Evolutionary conservation across 2,888 invertebrate species (phyloP).

Genomic region (Catocala nupta): DNA sequence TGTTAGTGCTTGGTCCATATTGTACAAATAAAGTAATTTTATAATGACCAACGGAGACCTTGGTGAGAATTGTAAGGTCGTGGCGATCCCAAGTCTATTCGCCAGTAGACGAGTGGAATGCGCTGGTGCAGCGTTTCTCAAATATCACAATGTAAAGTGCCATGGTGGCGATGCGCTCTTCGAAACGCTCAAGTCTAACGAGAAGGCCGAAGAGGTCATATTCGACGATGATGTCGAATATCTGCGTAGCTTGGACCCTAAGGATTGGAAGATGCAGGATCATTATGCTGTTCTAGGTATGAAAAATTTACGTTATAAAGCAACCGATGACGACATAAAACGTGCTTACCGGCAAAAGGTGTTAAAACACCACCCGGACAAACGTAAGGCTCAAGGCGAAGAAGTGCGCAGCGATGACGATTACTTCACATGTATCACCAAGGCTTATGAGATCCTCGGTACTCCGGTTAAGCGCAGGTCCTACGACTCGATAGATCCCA

Average conservation of each 20-base stretch:
- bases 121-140: constrained; percentile 82
- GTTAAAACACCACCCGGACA: constrained; percentile 99
- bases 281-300: constrained; percentile 98
- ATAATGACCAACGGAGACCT: constrained; percentile 79
- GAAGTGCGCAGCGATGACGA: constrained; percentile 96
- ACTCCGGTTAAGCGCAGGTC: constrained; percentile 93
- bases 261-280: constrained; percentile 99
- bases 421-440: constrained; percentile 99
- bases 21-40: constrained; percentile 63
- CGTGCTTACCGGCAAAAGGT: constrained; percentile 93
- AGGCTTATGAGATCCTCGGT: constrained; percentile 97
- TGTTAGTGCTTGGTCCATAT: constrained; percentile 76
- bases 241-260: constrained; percentile 96
- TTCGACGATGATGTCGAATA: constrained; percentile 93
- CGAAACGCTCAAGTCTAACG: constrained; percentile 75
- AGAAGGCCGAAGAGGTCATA: constrained; percentile 78
- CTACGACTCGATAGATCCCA: constrained; percentile 98
- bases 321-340: constrained; percentile 97
- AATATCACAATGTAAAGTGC: constrained; percentile 82
- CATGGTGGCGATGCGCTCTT: constrained; percentile 81
- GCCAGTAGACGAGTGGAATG: constrained; percentile 82
- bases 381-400: constrained; percentile 96
- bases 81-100: constrained; percentile 72
- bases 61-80: constrained; percentile 64
- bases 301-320: constrained; percentile 92